These are phyloP conservation scores for Sitophilus oryzae DNA, from an alignment of 1,140 invertebrate genomes.

Conservation along the genomic window DNA sequence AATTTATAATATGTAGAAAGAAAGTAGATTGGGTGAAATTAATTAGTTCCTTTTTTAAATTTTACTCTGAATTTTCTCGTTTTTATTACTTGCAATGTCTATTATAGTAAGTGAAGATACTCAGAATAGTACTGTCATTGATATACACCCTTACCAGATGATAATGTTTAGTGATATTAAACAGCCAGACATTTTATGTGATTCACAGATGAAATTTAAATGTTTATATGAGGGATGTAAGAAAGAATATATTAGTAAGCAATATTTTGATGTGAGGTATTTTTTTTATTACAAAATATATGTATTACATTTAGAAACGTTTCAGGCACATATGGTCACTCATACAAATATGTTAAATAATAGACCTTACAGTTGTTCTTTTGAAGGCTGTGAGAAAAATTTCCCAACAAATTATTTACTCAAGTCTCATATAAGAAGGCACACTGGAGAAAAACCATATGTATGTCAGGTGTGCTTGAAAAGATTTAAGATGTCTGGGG, in stretches of 20 bases:
- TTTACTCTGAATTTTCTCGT: too few relatives aligned
- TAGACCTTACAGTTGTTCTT: conserved; percentile 56
- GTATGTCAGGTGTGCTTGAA: conserved; percentile 48
- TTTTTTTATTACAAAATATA: conserved; percentile 3
- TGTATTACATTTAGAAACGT: conserved; percentile 26
- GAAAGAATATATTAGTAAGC: conserved; percentile 51
- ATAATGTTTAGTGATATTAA: conserved; percentile 8
- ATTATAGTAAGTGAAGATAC: conserved; percentile 3
- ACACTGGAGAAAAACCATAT: conserved; percentile 48
- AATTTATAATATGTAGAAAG: too few relatives aligned
- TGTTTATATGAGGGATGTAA: conserved; percentile 50
- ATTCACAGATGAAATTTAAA: conserved; percentile 24
- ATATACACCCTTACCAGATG: conserved; percentile 12
- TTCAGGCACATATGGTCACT: conserved; percentile 59
- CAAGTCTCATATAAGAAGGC: conserved; percentile 54
- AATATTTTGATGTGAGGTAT: conserved; percentile 51
- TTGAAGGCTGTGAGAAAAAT: conserved; percentile 55
- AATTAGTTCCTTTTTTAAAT: too few relatives aligned
- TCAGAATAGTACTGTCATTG: not conserved
- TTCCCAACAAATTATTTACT: conserved; percentile 65
- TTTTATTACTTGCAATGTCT: too few relatives aligned
- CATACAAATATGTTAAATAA: conserved; percentile 54
- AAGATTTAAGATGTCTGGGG: conserved; percentile 52
- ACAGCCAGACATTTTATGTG: not conserved
- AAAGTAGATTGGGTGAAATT: too few relatives aligned